Percentiles rank a stretch among this genome's conserved stretches.
These are phyloP conservation scores for Eutolmus rufibarbis DNA, from an alignment of 2,888 invertebrate genomes.

Conservation along the genomic window DNA sequence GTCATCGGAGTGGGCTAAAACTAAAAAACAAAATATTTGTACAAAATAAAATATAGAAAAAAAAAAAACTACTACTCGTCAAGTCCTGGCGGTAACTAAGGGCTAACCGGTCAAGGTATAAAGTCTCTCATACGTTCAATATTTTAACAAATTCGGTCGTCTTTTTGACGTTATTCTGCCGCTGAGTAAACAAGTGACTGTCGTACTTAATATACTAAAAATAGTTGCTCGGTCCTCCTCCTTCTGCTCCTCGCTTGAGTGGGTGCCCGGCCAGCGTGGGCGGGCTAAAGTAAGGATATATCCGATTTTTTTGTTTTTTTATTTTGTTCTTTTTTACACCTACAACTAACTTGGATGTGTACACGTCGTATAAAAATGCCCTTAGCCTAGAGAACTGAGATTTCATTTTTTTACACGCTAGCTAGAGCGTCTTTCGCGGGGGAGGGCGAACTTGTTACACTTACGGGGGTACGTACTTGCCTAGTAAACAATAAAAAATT, in stretches of 20 bases:
- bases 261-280: not conserved
- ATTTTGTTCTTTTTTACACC: not conserved
- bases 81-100: conserved; percentile 13
- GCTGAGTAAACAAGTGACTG: conserved; percentile 6
- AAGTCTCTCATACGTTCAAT: conserved; percentile 15
- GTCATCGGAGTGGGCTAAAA: not conserved
- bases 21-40: conserved; percentile 22
- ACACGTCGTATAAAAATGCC: conserved; percentile 37
- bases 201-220: not conserved
- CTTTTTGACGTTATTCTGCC: not conserved
- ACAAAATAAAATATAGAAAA: not conserved
- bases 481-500: conserved; percentile 29
- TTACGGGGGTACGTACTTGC: not conserved
- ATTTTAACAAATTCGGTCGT: conserved; percentile 23
- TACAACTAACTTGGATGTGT: conserved; percentile 21
- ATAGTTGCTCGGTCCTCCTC: not conserved
- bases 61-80: not conserved
- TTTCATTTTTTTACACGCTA: not conserved
- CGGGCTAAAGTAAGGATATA: conserved; percentile 1
- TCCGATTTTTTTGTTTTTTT: not conserved
- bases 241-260: not conserved
- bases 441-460: not conserved
- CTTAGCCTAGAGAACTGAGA: conserved; percentile 9
- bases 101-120: conserved; percentile 11
- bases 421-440: not conserved